Evolutionary conservation across 2,113 vertebrate species (phyloP).

Genomic region (Osmerus mordax): DNA sequence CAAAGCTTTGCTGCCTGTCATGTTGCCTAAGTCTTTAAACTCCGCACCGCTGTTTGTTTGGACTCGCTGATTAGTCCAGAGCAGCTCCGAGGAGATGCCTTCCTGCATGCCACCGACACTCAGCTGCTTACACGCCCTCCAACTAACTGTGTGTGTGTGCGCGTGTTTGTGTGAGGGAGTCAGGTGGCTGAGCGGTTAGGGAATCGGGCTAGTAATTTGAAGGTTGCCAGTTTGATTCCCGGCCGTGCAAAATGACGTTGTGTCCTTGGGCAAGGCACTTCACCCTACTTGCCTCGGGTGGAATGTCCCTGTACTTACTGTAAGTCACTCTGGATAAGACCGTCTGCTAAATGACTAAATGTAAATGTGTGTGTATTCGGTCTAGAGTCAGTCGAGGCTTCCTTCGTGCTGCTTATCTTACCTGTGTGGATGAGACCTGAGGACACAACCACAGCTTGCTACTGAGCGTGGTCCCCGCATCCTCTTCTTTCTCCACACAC

Average conservation of each 20-base stretch:
- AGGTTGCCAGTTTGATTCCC: no score
- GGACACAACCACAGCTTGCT: constrained; percentile 36
- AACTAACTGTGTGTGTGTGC: background rate
- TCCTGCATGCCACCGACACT: background rate
- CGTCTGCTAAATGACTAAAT: no score
- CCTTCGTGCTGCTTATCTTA: constrained; percentile 46
- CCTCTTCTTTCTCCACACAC: constrained; percentile 18
- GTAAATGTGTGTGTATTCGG: constrained; percentile 12
- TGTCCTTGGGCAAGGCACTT: no score
- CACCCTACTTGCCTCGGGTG: no score
- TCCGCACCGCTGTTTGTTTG: constrained; percentile 55
- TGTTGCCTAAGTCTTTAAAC: constrained; percentile 54
- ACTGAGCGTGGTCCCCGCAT: constrained; percentile 26
- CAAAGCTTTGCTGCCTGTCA: constrained; percentile 58
- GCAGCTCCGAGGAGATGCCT: constrained; percentile 27
- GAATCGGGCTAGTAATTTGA: no score
- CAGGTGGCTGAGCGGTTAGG: no score
- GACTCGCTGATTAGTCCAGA: constrained; percentile 40
- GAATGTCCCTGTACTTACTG: no score
- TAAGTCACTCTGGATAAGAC: no score
- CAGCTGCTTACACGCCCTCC: background rate
- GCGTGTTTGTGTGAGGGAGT: background rate
- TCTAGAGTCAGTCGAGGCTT: constrained; percentile 43
- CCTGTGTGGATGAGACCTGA: constrained; percentile 49
- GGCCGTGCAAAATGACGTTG: no score